phyloP scores from a whole-genome alignment of 2,113 vertebrate genomes.

The Columba livia region DNA sequence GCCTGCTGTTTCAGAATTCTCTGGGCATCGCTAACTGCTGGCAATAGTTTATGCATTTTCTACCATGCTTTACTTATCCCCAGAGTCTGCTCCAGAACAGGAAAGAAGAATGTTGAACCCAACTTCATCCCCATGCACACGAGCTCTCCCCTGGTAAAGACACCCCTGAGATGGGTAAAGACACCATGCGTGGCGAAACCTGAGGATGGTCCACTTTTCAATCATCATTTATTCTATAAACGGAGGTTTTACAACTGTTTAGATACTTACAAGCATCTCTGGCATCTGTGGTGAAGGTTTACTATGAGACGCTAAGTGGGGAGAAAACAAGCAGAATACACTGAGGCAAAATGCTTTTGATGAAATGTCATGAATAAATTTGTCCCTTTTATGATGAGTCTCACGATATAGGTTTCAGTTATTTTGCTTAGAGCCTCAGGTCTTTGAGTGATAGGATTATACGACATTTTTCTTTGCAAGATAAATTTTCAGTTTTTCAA shows the following conservation, averaged over 20 bases:
- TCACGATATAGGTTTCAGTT: not conserved
- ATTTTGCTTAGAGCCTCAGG: not conserved
- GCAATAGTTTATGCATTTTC: not conserved
- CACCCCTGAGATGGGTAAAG: not conserved
- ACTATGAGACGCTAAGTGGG: not conserved
- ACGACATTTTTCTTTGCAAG: not conserved
- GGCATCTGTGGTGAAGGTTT: not conserved
- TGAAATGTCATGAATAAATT: not conserved
- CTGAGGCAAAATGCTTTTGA: not conserved
- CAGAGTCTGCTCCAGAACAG: not conserved
- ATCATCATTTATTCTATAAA: not conserved
- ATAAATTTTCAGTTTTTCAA: not conserved
- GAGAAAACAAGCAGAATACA: not conserved
- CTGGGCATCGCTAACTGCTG: not conserved
- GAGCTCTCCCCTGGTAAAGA: not conserved
- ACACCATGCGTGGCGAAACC: not conserved
- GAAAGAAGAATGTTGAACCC: not conserved
- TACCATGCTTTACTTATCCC: not conserved
- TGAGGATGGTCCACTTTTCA: not conserved
- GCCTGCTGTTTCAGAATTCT: not conserved
- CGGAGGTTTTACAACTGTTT: not conserved
- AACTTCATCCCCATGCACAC: not conserved
- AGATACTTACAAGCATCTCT: not conserved
- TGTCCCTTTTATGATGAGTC: not conserved
- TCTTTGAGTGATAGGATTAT: not conserved